Evolutionary conservation across 2,113 vertebrate species (phyloP).

Genomic region (Vulpes ferrilata): DNA sequence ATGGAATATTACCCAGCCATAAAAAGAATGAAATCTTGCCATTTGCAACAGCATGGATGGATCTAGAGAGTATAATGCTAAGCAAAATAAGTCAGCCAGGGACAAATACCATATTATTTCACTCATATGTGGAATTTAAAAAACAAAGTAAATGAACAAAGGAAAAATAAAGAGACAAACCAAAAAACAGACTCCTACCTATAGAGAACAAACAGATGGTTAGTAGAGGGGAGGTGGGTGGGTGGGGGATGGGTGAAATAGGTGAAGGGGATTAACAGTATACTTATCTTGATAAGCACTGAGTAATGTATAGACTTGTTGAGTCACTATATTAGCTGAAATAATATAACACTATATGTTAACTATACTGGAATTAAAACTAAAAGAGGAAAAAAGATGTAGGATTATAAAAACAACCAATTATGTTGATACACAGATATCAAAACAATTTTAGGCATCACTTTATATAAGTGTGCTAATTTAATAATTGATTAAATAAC

Average conservation of each 20-base stretch:
- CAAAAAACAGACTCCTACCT: background rate
- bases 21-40: background rate
- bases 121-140: background rate
- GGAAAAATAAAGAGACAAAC: background rate
- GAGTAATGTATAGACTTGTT: background rate
- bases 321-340: background rate
- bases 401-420: background rate
- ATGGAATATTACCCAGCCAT: background rate
- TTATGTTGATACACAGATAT: background rate
- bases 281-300: background rate
- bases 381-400: background rate
- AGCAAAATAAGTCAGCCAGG: background rate
- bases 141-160: background rate
- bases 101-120: background rate
- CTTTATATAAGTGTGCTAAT: background rate
- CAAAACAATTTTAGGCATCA: background rate
- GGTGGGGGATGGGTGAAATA: background rate
- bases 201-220: background rate
- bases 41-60: background rate
- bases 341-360: background rate
- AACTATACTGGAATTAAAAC: background rate
- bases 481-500: slow-evolving; percentile 4
- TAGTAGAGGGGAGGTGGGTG: background rate
- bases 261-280: background rate
- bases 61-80: background rate